Evolutionary conservation across 53 echinoderm and acorn worm genomes (phyloP).

Genomic region (Apostichopus leukothele): DNA sequence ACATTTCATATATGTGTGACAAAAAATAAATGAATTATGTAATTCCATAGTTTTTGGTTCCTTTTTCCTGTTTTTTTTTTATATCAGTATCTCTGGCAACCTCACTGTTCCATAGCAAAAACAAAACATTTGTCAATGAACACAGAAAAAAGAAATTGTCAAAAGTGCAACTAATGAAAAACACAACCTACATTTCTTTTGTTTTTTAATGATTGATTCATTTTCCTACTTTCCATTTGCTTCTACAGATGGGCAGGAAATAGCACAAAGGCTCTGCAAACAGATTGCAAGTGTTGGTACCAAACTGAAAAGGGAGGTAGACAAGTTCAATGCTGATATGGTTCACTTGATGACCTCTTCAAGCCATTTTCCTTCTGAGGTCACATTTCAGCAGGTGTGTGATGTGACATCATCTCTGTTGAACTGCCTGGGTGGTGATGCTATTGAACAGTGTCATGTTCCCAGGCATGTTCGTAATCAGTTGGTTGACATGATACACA

Average conservation of each 20-base stretch:
- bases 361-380: neutral
- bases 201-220: neutral
- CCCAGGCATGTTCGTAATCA: neutral
- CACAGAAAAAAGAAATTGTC: no score
- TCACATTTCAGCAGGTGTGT: conserved; percentile 1
- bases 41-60: no score
- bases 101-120: no score
- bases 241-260: neutral
- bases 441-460: neutral
- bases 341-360: neutral
- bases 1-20: no score
- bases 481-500: neutral
- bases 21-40: no score
- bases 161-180: no score
- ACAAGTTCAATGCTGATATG: neutral
- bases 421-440: conserved; percentile 6
- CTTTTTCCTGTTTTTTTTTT: no score
- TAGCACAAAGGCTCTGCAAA: neutral
- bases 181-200: neutral
- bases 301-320: neutral
- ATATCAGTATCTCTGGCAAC: no score
- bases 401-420: neutral
- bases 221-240: neutral
- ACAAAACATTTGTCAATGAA: no score
- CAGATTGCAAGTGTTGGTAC: neutral